A percentile compares a stretch with the other conserved stretches of the same genome.
phyloP scores from a whole-genome alignment of 1,140 invertebrate species.

The Drosophila rufa region DNA sequence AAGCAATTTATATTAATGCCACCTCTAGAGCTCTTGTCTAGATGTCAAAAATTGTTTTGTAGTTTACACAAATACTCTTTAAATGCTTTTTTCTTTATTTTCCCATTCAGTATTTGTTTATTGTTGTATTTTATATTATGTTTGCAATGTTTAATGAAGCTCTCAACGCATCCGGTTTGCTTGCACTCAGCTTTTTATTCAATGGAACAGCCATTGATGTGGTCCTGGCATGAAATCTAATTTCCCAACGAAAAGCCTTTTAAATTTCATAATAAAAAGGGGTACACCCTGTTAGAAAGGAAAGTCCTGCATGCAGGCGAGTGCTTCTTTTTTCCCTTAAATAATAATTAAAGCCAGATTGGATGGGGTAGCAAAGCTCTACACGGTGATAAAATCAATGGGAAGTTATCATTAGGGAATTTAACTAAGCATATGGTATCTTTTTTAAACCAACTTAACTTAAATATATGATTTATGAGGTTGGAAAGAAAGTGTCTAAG shows the following conservation, averaged over 20 bases:
- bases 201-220: conserved; percentile 14
- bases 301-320: not conserved
- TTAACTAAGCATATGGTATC: too few relatives aligned
- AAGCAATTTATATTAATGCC: conserved; percentile 43
- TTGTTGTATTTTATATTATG: not conserved
- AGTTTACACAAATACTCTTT: not conserved
- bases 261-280: conserved; percentile 9
- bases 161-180: conserved; percentile 4
- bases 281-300: not conserved
- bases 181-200: conserved; percentile 16
- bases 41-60: not conserved
- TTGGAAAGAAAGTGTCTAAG: too few relatives aligned
- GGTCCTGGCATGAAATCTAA: conserved; percentile 23
- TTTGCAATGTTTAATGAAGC: not conserved
- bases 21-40: conserved; percentile 1
- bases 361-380: not conserved
- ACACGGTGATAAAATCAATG: not conserved
- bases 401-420: too few relatives aligned
- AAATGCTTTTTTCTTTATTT: not conserved
- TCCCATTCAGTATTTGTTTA: too few relatives aligned
- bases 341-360: conserved; percentile 8
- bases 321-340: not conserved
- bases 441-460: too few relatives aligned
- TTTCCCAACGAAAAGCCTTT: conserved; percentile 36
- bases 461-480: too few relatives aligned